These are phyloP conservation scores for Drosophila kuntzei DNA, from an alignment of 2,888 invertebrate genomes.

Conservation along the genomic window DNA sequence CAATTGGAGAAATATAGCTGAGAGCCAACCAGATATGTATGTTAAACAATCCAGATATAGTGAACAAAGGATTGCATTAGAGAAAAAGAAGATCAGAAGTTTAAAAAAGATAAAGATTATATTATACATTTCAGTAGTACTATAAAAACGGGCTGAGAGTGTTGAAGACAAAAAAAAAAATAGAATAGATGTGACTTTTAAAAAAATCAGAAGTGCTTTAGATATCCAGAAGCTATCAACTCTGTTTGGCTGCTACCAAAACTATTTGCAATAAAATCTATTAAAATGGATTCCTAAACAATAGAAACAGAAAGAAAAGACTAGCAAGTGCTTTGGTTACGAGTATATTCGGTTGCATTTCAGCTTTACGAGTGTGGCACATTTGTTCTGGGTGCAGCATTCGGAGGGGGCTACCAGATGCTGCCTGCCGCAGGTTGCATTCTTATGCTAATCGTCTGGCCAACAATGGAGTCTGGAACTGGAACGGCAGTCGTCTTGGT, in stretches of 20 bases:
- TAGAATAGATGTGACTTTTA: constrained; percentile 5
- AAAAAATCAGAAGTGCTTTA: constrained; percentile 25
- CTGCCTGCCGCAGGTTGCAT: constrained; percentile 67
- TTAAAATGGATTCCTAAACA: constrained; percentile 43
- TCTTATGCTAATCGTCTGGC: constrained; percentile 71
- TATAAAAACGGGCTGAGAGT: neutral
- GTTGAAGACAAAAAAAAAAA: neutral
- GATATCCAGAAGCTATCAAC: constrained; percentile 65
- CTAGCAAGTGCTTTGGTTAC: constrained; percentile 44
- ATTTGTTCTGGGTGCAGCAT: constrained; percentile 62
- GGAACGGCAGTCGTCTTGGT: constrained; percentile 38
- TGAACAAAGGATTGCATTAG: neutral
- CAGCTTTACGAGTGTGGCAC: constrained; percentile 47
- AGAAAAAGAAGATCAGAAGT: neutral
- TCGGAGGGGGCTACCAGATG: constrained; percentile 46
- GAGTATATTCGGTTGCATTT: constrained; percentile 36
- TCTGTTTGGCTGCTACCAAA: constrained; percentile 43
- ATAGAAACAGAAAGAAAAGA: neutral
- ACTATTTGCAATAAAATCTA: constrained; percentile 75
- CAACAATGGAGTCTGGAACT: constrained; percentile 52
- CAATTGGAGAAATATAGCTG: neutral
- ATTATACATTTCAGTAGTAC: neutral
- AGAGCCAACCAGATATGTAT: neutral
- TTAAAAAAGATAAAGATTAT: neutral
- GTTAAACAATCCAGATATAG: neutral